Percentiles rank a stretch among this genome's conserved stretches.
Evolutionary conservation across 2,113 vertebrate species (phyloP).

Genomic region (Triplophysa tibetana): DNA sequence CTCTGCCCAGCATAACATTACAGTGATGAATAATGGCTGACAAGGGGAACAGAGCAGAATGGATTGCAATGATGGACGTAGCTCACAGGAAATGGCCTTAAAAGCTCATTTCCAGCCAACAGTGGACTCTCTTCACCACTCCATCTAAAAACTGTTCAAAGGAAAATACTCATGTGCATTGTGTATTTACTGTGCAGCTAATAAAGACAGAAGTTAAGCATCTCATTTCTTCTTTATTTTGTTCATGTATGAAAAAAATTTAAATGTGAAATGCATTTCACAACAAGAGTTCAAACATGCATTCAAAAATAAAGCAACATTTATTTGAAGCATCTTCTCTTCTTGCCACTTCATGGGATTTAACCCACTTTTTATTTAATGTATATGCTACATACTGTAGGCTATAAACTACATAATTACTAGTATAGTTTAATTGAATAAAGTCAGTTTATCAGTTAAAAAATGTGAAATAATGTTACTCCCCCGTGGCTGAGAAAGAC

Average conservation of each 20-base stretch:
- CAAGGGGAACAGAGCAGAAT: constrained; percentile 35
- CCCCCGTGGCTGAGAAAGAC: neutral
- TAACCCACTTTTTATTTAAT: neutral
- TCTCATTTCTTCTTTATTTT: constrained; percentile 4
- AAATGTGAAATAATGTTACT: neutral
- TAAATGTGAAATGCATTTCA: neutral
- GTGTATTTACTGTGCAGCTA: constrained; percentile 28
- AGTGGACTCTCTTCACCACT: constrained; percentile 27
- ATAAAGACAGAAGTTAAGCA: constrained; percentile 25
- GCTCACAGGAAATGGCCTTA: constrained; percentile 51
- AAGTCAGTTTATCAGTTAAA: neutral
- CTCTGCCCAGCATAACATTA: constrained; percentile 51
- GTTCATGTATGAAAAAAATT: neutral
- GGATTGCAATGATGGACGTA: constrained; percentile 43
- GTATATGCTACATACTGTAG: neutral
- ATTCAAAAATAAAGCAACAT: neutral
- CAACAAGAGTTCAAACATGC: neutral
- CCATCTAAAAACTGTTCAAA: constrained; percentile 29
- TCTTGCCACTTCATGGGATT: neutral
- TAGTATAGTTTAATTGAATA: neutral
- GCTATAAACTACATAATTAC: neutral
- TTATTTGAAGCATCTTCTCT: neutral
- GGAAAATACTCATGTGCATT: constrained; percentile 26
- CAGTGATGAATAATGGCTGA: constrained; percentile 45
- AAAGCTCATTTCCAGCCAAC: constrained; percentile 44